Conservation (phyloP, 2,888 invertebrate genomes). For the Trissoscelio sp. region DNA sequence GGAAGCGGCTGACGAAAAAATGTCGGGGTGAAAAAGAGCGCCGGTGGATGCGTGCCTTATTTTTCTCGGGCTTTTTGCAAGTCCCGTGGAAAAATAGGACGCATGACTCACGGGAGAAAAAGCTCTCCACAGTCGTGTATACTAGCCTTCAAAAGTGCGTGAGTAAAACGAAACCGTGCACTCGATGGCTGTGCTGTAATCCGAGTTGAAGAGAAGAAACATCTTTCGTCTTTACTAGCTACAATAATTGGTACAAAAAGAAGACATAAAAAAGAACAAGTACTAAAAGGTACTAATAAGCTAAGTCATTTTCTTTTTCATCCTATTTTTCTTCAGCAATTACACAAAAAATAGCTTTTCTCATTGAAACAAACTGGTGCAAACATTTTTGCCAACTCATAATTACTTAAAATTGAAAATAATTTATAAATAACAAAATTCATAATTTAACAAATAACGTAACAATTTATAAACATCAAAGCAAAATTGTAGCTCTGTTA, state of each 20-base stretch:
- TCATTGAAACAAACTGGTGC: neutral
- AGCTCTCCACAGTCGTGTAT: conserved; percentile 29
- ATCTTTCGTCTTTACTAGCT: conserved; percentile 46
- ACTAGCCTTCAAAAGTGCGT: conserved; percentile 40
- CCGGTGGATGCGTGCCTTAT: conserved; percentile 43
- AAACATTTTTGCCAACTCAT: neutral
- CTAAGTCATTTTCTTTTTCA: conserved; percentile 20
- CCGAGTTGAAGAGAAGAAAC: conserved; percentile 38
- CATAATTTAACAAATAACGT: no score
- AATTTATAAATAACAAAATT: neutral
- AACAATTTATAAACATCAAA: no score
- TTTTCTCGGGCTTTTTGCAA: conserved; percentile 27
- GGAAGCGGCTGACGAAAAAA: conserved; percentile 43
- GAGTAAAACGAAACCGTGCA: conserved; percentile 34
- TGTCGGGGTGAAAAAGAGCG: conserved; percentile 20
- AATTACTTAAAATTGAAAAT: neutral
- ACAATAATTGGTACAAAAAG: conserved; percentile 48
- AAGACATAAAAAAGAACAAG: conserved; percentile 25
- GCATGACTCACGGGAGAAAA: conserved; percentile 32
- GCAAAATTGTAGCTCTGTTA: no score
- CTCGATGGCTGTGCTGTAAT: conserved; percentile 39
- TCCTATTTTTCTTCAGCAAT: conserved; percentile 15
- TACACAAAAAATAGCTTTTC: conserved; percentile 10
- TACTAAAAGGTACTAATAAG: conserved; percentile 56
- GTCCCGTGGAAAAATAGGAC: conserved; percentile 40